Evolutionary conservation across 2,888 invertebrate genomes (phyloP).

Genomic region (Dastarcus helophoroides): DNA sequence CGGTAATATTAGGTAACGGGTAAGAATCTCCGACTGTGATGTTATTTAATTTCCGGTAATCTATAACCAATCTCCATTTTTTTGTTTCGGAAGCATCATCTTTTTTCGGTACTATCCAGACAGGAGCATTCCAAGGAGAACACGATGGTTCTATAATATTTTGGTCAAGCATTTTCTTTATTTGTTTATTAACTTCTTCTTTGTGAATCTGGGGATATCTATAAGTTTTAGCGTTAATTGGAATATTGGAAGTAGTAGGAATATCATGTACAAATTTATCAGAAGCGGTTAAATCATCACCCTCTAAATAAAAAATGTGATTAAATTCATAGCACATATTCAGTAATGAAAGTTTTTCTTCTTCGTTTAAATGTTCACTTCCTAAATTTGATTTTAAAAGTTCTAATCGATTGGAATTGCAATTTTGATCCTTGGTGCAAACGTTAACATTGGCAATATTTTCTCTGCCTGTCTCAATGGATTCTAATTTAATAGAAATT

Average conservation of each 20-base stretch:
- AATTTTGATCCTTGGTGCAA: too few species aligned
- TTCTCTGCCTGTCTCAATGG: too few species aligned
- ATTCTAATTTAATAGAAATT: too few species aligned
- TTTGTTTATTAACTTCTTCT: conserved; percentile 21
- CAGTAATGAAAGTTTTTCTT: too few species aligned
- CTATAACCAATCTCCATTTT: conserved; percentile 28
- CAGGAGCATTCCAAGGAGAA: conserved; percentile 19
- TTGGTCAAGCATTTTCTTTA: conserved; percentile 18
- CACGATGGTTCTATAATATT: conserved; percentile 19
- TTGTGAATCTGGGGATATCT: conserved; percentile 23
- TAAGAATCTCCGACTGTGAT: conserved; percentile 27
- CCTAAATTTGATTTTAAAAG: too few species aligned
- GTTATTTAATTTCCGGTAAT: conserved; percentile 31
- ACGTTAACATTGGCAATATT: too few species aligned
- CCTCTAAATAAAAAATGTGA: too few species aligned
- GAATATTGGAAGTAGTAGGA: conserved; percentile 13
- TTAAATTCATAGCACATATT: too few species aligned
- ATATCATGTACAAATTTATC: too few species aligned
- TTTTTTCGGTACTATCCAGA: conserved; percentile 26
- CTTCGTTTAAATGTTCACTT: too few species aligned
- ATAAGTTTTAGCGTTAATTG: conserved; percentile 20
- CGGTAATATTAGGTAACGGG: conserved; percentile 28
- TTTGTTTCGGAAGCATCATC: conserved; percentile 19
- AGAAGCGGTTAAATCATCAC: too few species aligned
- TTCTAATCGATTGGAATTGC: too few species aligned